Conservation (phyloP, 2,888 invertebrate genomes). For the Aspidiotus destructor region DNA sequence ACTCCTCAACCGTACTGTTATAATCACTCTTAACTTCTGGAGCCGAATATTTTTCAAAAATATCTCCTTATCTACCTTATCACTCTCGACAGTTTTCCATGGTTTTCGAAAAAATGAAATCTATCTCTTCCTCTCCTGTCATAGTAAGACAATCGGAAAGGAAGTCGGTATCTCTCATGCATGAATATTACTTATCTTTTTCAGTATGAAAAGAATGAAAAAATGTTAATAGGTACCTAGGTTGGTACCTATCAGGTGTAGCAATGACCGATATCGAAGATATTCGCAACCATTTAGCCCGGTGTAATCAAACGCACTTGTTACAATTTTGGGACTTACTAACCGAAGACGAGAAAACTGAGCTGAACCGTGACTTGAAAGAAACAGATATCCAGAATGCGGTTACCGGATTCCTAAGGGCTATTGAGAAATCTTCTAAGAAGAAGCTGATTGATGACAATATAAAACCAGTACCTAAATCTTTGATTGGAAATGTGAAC, state of each 20-base stretch:
- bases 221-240: too few species aligned
- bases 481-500: constrained; percentile 67
- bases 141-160: too few species aligned
- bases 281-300: constrained; percentile 47
- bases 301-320: constrained; percentile 69
- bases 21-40: too few species aligned
- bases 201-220: too few species aligned
- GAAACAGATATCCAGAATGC: constrained; percentile 63
- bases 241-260: background rate
- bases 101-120: too few species aligned
- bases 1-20: too few species aligned
- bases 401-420: constrained; percentile 52
- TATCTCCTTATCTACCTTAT: too few species aligned
- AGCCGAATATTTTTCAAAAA: too few species aligned
- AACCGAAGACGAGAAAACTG: constrained; percentile 51
- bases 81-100: too few species aligned
- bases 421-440: constrained; percentile 48
- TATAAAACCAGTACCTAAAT: constrained; percentile 72
- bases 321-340: constrained; percentile 70
- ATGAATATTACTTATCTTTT: too few species aligned
- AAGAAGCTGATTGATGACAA: constrained; percentile 54
- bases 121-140: too few species aligned
- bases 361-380: constrained; percentile 53
- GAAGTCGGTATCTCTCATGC: too few species aligned
- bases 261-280: constrained; percentile 44